A percentile compares a stretch with the other conserved stretches of the same genome.
phyloP scores from a whole-genome alignment of 2,797 vertebrate species.

The Oreortyx pictus region DNA sequence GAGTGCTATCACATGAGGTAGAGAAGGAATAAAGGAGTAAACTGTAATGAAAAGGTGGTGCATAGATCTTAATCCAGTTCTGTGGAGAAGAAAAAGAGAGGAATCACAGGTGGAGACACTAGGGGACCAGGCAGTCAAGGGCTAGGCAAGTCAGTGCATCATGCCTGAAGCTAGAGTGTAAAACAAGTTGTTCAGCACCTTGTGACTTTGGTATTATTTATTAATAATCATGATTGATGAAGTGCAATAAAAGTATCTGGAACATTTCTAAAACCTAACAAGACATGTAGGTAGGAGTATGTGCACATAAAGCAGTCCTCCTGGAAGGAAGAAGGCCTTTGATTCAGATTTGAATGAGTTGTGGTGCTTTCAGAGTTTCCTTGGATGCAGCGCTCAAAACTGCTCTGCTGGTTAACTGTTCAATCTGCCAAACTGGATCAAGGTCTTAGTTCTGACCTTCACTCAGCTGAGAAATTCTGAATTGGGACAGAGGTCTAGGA shows the following conservation, averaged over 20 bases:
- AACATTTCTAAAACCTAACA: neutral
- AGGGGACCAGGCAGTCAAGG: neutral
- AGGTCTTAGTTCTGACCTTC: neutral
- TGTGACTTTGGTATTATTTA: neutral
- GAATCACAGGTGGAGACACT: neutral
- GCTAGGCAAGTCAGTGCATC: neutral
- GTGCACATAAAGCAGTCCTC: neutral
- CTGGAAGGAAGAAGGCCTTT: neutral
- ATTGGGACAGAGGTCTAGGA: rapidly evolving
- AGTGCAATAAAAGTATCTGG: neutral
- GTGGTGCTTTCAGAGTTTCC: neutral
- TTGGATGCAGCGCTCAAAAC: neutral
- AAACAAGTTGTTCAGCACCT: neutral
- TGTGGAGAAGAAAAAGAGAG: neutral
- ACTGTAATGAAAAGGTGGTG: neutral
- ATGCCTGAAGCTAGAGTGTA: neutral
- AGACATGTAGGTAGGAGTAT: rapidly evolving
- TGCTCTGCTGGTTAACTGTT: neutral
- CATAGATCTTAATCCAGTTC: neutral
- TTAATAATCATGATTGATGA: neutral
- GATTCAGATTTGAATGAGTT: neutral
- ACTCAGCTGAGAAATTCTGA: neutral
- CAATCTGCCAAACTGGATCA: neutral
- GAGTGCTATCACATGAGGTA: neutral
- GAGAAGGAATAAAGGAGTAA: neutral